Percentiles rank a stretch among this genome's conserved stretches.
These are phyloP conservation scores for Anser brachyrhynchus DNA, from an alignment of 2,113 vertebrate species.

Conservation along the genomic window DNA sequence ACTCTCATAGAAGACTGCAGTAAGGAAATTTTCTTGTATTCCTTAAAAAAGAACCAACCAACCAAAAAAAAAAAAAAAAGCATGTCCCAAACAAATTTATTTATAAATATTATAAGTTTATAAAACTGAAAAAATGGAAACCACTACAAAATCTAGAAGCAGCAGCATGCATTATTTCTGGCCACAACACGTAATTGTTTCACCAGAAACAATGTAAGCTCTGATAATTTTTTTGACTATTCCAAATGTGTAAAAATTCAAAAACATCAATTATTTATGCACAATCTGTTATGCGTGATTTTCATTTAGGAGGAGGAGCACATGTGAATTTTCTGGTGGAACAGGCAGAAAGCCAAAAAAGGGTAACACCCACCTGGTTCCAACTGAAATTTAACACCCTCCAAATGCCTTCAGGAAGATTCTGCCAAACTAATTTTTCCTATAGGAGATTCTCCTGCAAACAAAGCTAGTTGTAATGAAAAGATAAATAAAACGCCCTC, in stretches of 20 bases:
- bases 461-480: background rate
- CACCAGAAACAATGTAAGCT: background rate
- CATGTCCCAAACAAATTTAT: background rate
- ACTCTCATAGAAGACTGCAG: background rate
- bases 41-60: background rate
- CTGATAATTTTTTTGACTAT: background rate
- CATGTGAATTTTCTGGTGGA: background rate
- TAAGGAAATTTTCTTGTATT: background rate
- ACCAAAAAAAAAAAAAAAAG: background rate
- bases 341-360: background rate
- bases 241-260: background rate
- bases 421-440: background rate
- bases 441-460: background rate
- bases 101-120: too few relatives aligned
- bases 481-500: background rate
- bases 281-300: background rate
- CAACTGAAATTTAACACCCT: background rate
- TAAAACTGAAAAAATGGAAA: too few relatives aligned
- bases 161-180: background rate
- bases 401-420: background rate
- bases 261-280: background rate
- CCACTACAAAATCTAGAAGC: background rate
- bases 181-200: background rate
- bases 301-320: background rate
- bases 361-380: background rate